These are phyloP conservation scores for Patella ulyssiponensis DNA, from an alignment of 2,888 invertebrate genomes.

Conservation along the genomic window DNA sequence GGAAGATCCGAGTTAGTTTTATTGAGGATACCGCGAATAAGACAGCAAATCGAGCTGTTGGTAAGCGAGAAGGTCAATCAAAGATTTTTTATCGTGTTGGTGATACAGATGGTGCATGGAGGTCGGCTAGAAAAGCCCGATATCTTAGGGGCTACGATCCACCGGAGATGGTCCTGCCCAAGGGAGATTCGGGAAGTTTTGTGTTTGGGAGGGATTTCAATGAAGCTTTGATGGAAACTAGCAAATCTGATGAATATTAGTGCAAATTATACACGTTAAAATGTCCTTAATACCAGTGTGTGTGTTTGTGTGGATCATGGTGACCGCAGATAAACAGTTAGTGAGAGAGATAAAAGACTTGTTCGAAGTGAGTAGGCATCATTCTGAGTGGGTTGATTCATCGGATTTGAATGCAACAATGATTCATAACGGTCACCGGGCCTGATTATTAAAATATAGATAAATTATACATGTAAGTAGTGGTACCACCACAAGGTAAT, in stretches of 20 bases:
- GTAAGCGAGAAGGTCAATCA: neutral
- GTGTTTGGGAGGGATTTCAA: slow-evolving; percentile 43
- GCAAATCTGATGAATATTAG: neutral
- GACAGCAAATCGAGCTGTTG: neutral
- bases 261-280: no score
- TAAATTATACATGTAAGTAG: no score
- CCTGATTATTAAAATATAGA: no score
- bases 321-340: no score
- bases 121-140: slow-evolving; percentile 38
- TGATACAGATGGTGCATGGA: slow-evolving; percentile 35
- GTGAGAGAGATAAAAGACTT: no score
- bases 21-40: neutral
- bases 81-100: neutral
- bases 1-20: neutral
- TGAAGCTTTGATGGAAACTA: slow-evolving; percentile 23
- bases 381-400: no score
- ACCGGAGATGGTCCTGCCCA: slow-evolving; percentile 46
- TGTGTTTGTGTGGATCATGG: no score
- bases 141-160: slow-evolving; percentile 50
- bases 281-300: no score
- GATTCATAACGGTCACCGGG: no score
- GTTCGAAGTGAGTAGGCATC: no score
- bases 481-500: no score
- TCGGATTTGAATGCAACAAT: no score
- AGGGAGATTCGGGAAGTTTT: slow-evolving; percentile 32